Conservation (phyloP, 2,797 vertebrate genomes). For the Mus minutoides region DNA sequence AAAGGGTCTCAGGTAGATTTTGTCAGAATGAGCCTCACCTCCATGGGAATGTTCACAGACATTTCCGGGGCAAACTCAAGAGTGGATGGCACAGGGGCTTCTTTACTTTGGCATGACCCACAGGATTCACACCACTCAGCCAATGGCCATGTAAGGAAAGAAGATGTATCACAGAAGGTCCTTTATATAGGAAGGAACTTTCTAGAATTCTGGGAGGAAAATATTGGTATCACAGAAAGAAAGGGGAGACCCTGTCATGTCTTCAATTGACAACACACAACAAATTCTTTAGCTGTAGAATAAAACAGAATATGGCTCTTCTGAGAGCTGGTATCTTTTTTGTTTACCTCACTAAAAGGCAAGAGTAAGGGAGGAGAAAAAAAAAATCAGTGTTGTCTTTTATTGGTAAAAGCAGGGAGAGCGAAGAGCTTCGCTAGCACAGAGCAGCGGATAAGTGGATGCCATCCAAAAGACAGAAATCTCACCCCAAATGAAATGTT, state of each 20-base stretch:
- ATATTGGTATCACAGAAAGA: neutral
- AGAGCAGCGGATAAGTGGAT: constrained; percentile 26
- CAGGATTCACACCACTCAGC: neutral
- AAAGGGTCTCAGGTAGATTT: neutral
- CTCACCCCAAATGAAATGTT: constrained; percentile 57
- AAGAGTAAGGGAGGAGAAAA: neutral
- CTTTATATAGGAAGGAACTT: neutral
- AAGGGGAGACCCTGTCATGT: neutral
- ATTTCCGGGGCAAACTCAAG: neutral
- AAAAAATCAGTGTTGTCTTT: neutral
- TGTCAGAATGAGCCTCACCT: neutral
- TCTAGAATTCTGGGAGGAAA: constrained; percentile 16
- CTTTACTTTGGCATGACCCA: neutral
- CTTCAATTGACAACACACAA: neutral
- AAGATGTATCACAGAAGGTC: neutral
- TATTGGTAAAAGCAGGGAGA: neutral
- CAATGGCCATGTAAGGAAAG: neutral
- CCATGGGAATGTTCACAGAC: neutral
- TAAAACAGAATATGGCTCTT: neutral
- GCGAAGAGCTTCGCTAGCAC: neutral
- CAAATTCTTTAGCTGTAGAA: neutral
- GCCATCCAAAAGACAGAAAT: constrained; percentile 54
- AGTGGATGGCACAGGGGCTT: neutral
- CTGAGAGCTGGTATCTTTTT: neutral
- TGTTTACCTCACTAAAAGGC: neutral